phyloP scores from a whole-genome alignment of 2,888 invertebrate species.

The Limnephilus lunatus region DNA sequence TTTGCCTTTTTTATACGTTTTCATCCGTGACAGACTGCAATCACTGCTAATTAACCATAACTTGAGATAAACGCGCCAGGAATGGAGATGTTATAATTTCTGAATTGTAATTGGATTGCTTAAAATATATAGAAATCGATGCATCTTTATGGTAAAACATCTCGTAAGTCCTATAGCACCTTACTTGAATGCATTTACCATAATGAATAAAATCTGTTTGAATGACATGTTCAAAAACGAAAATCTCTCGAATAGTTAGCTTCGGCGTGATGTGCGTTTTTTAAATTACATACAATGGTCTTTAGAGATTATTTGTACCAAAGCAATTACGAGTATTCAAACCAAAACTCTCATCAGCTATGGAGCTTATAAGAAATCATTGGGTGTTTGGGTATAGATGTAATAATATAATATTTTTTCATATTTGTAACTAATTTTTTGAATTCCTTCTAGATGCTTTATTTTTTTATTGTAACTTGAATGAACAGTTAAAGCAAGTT shows the following conservation, averaged over 20 bases:
- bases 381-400: too few relatives aligned
- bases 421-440: not conserved
- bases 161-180: not conserved
- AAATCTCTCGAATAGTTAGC: too few relatives aligned
- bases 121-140: not conserved
- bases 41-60: not conserved
- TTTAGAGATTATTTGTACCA: not conserved
- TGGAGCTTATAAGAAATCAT: too few relatives aligned
- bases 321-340: too few relatives aligned
- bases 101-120: not conserved
- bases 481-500: not conserved
- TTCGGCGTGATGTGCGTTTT: too few relatives aligned
- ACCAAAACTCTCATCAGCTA: too few relatives aligned
- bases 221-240: not conserved
- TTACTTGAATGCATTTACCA: not conserved
- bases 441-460: not conserved
- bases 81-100: not conserved
- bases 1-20: not conserved
- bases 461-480: not conserved
- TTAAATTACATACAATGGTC: not conserved
- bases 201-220: too few relatives aligned
- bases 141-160: not conserved
- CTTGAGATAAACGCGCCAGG: not conserved
- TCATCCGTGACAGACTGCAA: not conserved
- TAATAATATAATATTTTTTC: too few relatives aligned